Evolutionary conservation across 2,113 vertebrate species (phyloP).

Genomic region (Cygnus atratus): DNA sequence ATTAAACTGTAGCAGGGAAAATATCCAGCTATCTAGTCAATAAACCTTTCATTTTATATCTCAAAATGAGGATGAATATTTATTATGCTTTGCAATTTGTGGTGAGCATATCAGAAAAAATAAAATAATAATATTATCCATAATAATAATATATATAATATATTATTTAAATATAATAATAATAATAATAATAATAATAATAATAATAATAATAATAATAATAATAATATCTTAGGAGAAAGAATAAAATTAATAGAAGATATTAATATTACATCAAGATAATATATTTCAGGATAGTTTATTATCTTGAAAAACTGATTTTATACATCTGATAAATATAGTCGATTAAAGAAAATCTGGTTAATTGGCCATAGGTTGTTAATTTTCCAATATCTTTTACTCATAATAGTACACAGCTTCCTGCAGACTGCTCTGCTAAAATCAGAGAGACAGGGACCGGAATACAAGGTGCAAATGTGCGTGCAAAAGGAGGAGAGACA

Average conservation of each 20-base stretch:
- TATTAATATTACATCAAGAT: neutral
- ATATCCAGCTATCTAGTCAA: neutral
- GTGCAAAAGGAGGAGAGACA: fast-evolving
- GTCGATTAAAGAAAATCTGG: neutral
- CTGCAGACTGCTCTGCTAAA: neutral
- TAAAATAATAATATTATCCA: neutral
- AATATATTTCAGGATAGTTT: neutral
- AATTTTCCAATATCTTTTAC: neutral
- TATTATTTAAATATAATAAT: too few species aligned
- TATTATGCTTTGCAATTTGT: neutral
- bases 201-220: too few species aligned
- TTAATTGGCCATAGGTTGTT: neutral
- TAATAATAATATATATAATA: too few species aligned
- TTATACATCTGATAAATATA: neutral
- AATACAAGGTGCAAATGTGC: neutral
- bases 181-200: too few species aligned
- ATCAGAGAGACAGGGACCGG: neutral
- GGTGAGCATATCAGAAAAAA: fast-evolving
- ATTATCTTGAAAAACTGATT: neutral
- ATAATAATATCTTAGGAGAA: neutral
- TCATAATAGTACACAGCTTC: neutral
- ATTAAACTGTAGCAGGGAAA: neutral
- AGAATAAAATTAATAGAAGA: neutral
- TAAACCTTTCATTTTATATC: neutral
- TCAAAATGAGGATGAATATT: fast-evolving